Evolutionary conservation across 2,797 vertebrate genomes (phyloP).

Genomic region (Pangasius sanitwongsei): DNA sequence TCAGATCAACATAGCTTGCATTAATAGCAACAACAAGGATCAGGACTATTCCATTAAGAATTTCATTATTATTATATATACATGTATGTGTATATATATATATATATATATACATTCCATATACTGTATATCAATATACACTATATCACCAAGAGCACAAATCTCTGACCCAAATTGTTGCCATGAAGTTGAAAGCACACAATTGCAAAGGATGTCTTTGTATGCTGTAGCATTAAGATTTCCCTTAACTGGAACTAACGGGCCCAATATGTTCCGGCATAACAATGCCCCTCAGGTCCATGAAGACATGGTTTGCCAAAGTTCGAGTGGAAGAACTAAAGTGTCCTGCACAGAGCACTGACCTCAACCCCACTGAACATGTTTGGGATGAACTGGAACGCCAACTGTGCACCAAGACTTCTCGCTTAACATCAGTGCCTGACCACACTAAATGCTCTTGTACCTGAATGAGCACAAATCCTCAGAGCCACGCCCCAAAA

Average conservation of each 20-base stretch:
- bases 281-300: not conserved
- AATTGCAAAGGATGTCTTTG: not conserved
- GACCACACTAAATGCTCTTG: not conserved
- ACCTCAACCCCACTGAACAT: not conserved
- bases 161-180: not conserved
- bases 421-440: no score
- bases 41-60: not conserved
- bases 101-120: not conserved
- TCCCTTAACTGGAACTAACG: not conserved
- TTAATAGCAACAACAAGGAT: not conserved
- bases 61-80: not conserved
- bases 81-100: no score
- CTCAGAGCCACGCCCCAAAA: not conserved
- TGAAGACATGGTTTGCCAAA: not conserved
- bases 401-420: no score
- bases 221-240: not conserved
- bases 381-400: no score
- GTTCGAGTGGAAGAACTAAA: not conserved
- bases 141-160: not conserved
- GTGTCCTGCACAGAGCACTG: not conserved
- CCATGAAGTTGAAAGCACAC: not conserved
- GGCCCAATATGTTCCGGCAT: not conserved
- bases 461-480: slow-evolving; percentile 2
- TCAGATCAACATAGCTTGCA: not conserved
- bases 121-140: not conserved